Base-by-base conservation (phyloP, 2,113 vertebrate genomes). In the Siphamia tubifer region DNA sequence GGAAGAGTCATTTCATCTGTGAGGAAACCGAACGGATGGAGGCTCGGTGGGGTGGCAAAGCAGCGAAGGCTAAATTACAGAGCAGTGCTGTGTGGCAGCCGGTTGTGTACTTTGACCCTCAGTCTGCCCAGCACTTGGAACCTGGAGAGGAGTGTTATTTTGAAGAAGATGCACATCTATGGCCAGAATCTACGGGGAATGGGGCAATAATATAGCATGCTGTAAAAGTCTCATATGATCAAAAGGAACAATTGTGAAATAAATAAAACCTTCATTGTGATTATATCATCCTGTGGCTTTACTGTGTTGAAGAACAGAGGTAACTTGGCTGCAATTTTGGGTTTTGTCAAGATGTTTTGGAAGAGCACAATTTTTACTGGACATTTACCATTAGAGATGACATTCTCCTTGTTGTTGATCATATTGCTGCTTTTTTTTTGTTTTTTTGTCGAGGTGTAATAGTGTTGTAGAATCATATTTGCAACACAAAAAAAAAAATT, bases 1-100 rank as follows among this genome's bases (percentile, higher is more conserved):
- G 81, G 81, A 87, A 87, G 77, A 91, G 89, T 89, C 87, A 90
- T 84, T 88, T 90, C 64, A 86, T 89, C 86, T 88, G 43, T 13
- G 62, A 78, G 84, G 87, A 90, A 87, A 87, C n/a, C n/a, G 35
- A 87, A 81, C 56, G 81, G 73, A 90, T 75, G 73, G 79, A 64
- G 74, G 74, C 71, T 86, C 72, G 39, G 67, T 52, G 58, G 77
- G 72, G 52, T 42, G 80, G 77, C 57, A 55, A 54, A 63, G 64
- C 45, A 71, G 49, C 62, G 77, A 44, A 63, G 43, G 84, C 68
- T 81, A 85, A 90, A 92, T 86, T 81, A 84, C 77, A 74, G 74
- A 79, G 71, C 79, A 40, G 64, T 23, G 2, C 27, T 1, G 58
- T 20, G 64, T 16, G 30, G 49, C 62, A 68, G 67, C 60, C 6